Evolutionary conservation across 2,797 vertebrate genomes (phyloP).

Genomic region (Cottoperca gobio): DNA sequence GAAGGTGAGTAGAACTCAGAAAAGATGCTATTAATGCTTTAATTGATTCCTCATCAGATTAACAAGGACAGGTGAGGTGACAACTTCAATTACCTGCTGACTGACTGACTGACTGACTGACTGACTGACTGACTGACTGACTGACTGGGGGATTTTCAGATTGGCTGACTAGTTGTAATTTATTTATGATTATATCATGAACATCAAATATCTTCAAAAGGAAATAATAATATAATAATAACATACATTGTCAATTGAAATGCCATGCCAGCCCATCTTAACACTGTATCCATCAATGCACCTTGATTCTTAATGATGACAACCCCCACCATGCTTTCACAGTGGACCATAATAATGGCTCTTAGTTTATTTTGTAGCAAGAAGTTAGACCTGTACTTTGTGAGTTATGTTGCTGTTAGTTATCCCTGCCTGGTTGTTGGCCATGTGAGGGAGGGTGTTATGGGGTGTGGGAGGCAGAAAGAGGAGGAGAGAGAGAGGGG

Average conservation of each 20-base stretch:
- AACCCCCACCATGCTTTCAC: background rate
- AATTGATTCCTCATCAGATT: slow-evolving; percentile 43
- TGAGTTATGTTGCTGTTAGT: slow-evolving; percentile 9
- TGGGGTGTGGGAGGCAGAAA: slow-evolving; percentile 41
- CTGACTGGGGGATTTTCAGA: slow-evolving; percentile 10
- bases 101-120: slow-evolving; percentile 23
- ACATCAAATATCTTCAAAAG: background rate
- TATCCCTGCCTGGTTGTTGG: slow-evolving; percentile 26
- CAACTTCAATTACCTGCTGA: slow-evolving; percentile 20
- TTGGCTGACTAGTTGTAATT: background rate
- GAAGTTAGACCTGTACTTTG: slow-evolving; percentile 4
- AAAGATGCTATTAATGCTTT: slow-evolving; percentile 27
- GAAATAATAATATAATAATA: background rate
- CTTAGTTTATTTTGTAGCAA: background rate
- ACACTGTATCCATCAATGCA: background rate
- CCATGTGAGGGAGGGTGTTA: slow-evolving; percentile 32
- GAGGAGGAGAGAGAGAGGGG: slow-evolving; percentile 41
- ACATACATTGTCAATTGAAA: background rate
- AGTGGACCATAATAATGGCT: background rate
- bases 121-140: no score
- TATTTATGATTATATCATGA: background rate
- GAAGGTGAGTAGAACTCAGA: slow-evolving; percentile 41
- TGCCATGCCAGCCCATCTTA: background rate
- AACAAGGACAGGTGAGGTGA: slow-evolving; percentile 30
- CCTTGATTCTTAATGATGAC: background rate